A percentile compares a stretch with the other conserved stretches of the same genome.
Evolutionary conservation across 2,888 invertebrate species (phyloP).

Genomic region (Campaea margaritaria): DNA sequence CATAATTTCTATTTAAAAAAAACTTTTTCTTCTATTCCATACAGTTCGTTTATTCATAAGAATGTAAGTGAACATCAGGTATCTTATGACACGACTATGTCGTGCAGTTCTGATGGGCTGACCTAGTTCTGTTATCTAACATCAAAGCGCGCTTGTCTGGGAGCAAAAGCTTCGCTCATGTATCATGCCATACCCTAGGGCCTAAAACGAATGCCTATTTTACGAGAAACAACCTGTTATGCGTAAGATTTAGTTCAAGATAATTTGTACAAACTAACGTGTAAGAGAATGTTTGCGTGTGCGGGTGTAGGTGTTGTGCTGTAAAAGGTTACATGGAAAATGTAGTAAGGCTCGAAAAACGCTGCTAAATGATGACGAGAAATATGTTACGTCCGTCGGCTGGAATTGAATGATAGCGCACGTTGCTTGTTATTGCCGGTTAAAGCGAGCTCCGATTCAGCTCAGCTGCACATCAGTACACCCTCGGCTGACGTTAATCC

Average conservation of each 20-base stretch:
- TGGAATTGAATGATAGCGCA: conserved; percentile 12
- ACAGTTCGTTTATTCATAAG: no score
- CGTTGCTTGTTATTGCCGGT: conserved; percentile 30
- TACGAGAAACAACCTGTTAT: conserved; percentile 2
- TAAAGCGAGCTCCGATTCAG: conserved; percentile 12
- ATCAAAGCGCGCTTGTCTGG: conserved; percentile 16
- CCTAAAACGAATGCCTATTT: conserved; percentile 11
- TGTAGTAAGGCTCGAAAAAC: background rate
- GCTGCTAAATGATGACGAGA: background rate
- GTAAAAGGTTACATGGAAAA: no score
- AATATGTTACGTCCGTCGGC: conserved; percentile 11
- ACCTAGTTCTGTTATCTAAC: conserved; percentile 26
- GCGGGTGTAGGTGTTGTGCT: no score
- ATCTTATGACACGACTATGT: no score
- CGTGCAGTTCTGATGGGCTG: conserved; percentile 5
- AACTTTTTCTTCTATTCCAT: background rate
- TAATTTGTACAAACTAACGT: background rate
- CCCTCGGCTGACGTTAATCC: conserved; percentile 55
- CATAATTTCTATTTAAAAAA: no score
- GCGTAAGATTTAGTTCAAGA: no score
- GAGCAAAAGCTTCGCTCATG: conserved; percentile 18
- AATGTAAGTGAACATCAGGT: no score
- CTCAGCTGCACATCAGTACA: conserved; percentile 28
- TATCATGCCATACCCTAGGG: conserved; percentile 21
- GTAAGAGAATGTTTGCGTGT: background rate